Base-by-base conservation (phyloP, 2,888 invertebrate genomes). In the Isoperla grammatica region DNA sequence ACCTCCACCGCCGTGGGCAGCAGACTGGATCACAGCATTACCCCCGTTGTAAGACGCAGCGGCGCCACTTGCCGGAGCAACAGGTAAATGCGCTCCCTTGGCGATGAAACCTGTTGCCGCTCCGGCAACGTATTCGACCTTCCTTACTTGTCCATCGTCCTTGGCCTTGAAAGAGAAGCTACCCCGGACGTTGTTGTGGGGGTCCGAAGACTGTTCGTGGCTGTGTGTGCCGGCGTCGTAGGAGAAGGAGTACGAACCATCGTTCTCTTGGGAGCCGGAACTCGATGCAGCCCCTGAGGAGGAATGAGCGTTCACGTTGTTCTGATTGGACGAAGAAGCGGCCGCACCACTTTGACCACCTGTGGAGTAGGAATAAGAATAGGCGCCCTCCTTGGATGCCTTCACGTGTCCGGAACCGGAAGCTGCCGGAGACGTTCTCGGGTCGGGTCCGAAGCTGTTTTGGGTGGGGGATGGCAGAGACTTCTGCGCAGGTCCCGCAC, bases 201-300 rank as follows among this genome's bases (percentile, higher is more conserved):
- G 64, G 67, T 75, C 74, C 35, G 70, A 68, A 46, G 69, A 67
- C 67, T 74, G 73, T n/a, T 69, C 67, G 35, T 73, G 70, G 13
- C 70, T 63, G 56, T 72, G 71, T 61, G 71, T 70, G 48, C 66
- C 69, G 1, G 72, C 70, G 46, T 67, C 66, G 39, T 71, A 69
- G 37, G 69, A 67, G 56, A 75, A 74, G 19, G 68, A 69, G 45
- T 68, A 70, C 0, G 69, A 68, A 12, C 65, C 69, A 57, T 69
- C 69, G 1, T 20, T 17, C 11, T 15, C n/a, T 13, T 56, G 37
- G n/a, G 40, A 23, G 12, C 6, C 15, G 9, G 61, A 20, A 43
- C 35, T 37, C 5, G 49, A 23, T 12, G 19, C 39, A 19, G 4
- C 40, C 35, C 13, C 39, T 42, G 4, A 63, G 69, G 64, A 29